phyloP scores from a whole-genome alignment of 1,140 invertebrate genomes.

The Goniozus legneri region DNA sequence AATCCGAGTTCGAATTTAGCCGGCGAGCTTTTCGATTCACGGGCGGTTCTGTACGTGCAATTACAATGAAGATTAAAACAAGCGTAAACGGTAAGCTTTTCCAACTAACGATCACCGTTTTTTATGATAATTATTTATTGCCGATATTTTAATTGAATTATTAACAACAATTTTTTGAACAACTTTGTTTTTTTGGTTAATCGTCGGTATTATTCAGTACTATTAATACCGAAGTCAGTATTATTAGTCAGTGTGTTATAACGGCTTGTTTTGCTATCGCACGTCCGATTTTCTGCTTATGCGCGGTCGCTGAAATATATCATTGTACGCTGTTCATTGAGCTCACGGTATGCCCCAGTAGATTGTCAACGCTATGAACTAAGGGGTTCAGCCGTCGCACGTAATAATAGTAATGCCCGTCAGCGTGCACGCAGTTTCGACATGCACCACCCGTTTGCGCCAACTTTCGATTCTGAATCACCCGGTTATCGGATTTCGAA shows the following conservation, averaged over 20 bases:
- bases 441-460: too few relatives aligned
- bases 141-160: too few relatives aligned
- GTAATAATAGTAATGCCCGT: constrained; percentile 25
- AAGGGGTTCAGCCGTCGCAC: constrained; percentile 14
- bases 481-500: too few relatives aligned
- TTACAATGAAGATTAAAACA: constrained; percentile 39
- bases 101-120: too few relatives aligned
- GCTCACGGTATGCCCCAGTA: constrained; percentile 20
- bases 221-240: too few relatives aligned
- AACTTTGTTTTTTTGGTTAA: too few relatives aligned
- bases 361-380: constrained; percentile 16
- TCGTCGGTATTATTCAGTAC: too few relatives aligned
- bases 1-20: constrained; percentile 39
- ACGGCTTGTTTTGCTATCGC: too few relatives aligned
- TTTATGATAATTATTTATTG: too few relatives aligned
- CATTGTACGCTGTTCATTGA: constrained; percentile 29
- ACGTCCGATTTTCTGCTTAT: constrained; percentile 19
- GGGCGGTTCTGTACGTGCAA: constrained; percentile 26
- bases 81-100: constrained; percentile 28
- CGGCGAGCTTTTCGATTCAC: constrained; percentile 16
- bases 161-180: too few relatives aligned
- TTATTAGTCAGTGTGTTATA: too few relatives aligned
- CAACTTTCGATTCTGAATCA: too few relatives aligned
- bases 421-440: constrained; percentile 22
- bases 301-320: constrained; percentile 22